Evolutionary conservation across 2,888 invertebrate genomes (phyloP).

Genomic region (Heteropelma amictum): DNA sequence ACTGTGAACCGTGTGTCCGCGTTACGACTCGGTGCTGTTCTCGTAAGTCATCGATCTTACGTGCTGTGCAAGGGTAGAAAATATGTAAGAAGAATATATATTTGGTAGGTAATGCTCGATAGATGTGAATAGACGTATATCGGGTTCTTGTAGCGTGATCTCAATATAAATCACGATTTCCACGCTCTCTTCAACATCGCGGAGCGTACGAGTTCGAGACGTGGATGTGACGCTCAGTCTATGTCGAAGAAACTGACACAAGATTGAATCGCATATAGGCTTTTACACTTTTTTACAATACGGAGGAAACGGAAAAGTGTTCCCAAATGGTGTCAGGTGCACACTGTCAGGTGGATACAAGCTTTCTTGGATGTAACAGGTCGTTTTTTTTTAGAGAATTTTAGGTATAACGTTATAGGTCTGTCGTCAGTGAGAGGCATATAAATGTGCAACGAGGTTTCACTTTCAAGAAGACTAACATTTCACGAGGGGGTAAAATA

Average conservation of each 20-base stretch:
- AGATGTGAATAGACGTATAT: neutral
- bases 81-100: slow-evolving; percentile 20
- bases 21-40: neutral
- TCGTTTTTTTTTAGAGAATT: too few relatives aligned
- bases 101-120: slow-evolving; percentile 6
- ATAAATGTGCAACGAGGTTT: too few relatives aligned
- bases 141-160: neutral
- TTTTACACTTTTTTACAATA: neutral
- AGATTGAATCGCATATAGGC: neutral
- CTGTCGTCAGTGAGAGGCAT: too few relatives aligned
- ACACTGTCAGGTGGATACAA: too few relatives aligned
- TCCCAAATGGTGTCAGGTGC: neutral
- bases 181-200: neutral
- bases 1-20: neutral
- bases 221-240: slow-evolving; percentile 27
- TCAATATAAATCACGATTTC: slow-evolving; percentile 27
- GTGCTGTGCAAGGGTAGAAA: neutral
- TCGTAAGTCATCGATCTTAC: neutral
- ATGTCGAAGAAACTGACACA: neutral
- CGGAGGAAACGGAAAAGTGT: neutral
- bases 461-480: too few relatives aligned
- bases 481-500: too few relatives aligned
- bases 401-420: too few relatives aligned
- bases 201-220: slow-evolving; percentile 10
- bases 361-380: too few relatives aligned